Conservation (phyloP, 2,113 vertebrate species). For the Willisornis vidua region DNA sequence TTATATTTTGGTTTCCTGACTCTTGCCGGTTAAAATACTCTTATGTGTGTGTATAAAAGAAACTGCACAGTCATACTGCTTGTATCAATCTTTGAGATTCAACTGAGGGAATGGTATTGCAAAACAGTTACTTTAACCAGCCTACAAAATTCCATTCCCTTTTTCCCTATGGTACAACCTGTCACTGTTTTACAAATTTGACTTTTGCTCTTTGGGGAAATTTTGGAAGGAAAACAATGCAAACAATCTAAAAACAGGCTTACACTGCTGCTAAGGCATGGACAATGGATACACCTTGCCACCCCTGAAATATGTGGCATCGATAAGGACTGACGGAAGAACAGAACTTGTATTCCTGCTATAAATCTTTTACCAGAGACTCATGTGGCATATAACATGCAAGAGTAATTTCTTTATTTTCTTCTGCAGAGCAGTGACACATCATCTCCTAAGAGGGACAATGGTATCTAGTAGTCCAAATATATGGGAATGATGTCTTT, state of each 20-base stretch:
- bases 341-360: neutral
- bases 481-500: neutral
- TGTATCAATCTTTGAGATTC: neutral
- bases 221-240: neutral
- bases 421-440: neutral
- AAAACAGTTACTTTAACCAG: neutral
- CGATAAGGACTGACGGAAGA: neutral
- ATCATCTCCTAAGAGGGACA: neutral
- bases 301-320: fast-evolving
- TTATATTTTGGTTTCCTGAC: neutral
- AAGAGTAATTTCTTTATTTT: neutral
- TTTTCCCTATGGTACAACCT: neutral
- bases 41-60: neutral
- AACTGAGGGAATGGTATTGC: neutral
- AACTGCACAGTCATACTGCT: neutral
- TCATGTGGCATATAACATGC: fast-evolving
- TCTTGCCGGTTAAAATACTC: neutral
- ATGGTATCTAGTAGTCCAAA: neutral
- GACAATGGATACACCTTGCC: fast-evolving
- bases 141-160: neutral
- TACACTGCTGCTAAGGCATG: neutral
- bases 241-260: neutral
- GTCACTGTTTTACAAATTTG: neutral
- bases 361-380: neutral
- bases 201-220: neutral